phyloP scores from a whole-genome alignment of 2,113 vertebrate genomes.

The Tetrax tetrax region DNA sequence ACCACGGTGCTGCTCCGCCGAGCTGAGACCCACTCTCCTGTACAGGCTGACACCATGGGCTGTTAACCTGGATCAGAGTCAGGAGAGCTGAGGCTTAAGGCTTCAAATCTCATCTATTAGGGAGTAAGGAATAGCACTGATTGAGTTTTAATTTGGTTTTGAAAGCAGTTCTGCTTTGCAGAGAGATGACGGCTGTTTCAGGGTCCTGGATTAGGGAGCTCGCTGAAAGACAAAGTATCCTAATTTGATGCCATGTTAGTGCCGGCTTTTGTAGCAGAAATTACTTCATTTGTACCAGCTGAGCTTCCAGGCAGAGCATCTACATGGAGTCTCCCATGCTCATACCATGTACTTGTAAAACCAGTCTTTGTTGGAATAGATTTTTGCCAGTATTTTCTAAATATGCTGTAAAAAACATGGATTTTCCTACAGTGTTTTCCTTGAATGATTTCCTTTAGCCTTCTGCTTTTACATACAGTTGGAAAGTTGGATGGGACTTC shows the following conservation, averaged over 20 bases:
- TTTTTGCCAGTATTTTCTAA: neutral
- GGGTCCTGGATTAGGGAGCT: neutral
- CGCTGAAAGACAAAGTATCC: neutral
- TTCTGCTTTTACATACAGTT: neutral
- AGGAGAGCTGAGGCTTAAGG: neutral
- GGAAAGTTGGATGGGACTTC: neutral
- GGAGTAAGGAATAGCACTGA: neutral
- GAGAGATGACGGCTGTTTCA: neutral
- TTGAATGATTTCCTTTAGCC: neutral
- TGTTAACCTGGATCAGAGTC: neutral
- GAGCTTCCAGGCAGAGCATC: neutral
- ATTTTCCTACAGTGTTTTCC: neutral
- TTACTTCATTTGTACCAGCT: neutral
- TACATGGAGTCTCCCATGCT: too few relatives aligned
- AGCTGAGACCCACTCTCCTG: neutral
- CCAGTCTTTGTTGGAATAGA: too few relatives aligned
- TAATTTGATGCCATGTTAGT: neutral
- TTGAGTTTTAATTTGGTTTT: neutral
- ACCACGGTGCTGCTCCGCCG: rapidly evolving
- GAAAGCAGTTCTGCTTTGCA: neutral
- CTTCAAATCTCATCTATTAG: neutral
- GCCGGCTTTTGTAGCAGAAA: neutral
- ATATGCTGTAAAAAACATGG: neutral
- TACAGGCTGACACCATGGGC: neutral
- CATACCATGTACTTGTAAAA: neutral